Evolutionary conservation across 2,113 vertebrate genomes (phyloP).

Genomic region (Ellobius talpinus): DNA sequence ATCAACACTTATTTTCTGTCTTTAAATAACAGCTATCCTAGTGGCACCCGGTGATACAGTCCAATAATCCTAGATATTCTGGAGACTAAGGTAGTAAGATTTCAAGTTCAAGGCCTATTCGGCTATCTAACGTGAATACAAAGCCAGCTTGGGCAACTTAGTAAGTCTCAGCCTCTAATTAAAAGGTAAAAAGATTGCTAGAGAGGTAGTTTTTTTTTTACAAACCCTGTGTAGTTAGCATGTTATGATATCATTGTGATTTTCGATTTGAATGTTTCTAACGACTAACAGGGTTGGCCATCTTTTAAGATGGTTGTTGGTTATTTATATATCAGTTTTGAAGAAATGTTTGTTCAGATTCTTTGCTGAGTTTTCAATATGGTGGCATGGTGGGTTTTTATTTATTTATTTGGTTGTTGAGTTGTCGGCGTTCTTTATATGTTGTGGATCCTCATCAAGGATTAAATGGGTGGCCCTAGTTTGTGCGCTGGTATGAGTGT

Average conservation of each 20-base stretch:
- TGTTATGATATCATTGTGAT: not conserved
- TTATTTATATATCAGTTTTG: not conserved
- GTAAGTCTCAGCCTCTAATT: not conserved
- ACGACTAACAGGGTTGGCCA: not conserved
- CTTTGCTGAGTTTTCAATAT: not conserved
- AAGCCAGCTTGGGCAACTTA: not conserved
- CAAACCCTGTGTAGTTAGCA: no score
- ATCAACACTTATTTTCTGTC: not conserved
- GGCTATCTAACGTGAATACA: not conserved
- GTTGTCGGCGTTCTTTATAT: not conserved
- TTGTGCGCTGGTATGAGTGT: not conserved
- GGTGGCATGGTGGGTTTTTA: not conserved
- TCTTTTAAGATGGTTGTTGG: not conserved
- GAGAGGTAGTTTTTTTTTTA: not conserved
- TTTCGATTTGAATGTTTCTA: not conserved
- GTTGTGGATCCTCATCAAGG: not conserved
- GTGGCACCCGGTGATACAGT: not conserved
- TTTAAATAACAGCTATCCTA: not conserved
- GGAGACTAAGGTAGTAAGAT: not conserved
- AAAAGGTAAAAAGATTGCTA: not conserved
- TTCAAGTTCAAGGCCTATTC: not conserved
- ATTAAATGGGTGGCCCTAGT: not conserved
- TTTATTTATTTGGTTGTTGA: not conserved
- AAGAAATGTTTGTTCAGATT: not conserved
- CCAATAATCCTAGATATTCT: not conserved